phyloP scores from a whole-genome alignment of 1,140 invertebrate species.

The Oryctes rhinoceros region DNA sequence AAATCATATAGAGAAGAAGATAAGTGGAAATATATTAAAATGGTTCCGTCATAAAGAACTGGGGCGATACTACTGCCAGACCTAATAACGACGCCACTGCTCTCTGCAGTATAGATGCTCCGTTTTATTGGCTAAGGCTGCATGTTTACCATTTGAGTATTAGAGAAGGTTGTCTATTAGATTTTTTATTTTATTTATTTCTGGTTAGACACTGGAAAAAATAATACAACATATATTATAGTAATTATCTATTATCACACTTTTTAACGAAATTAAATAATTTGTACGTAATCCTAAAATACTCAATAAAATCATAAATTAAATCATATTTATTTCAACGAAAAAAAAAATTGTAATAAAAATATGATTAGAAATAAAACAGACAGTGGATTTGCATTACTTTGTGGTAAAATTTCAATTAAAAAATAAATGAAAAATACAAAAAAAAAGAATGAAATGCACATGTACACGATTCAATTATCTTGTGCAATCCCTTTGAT shows the following conservation, averaged over 20 bases:
- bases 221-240: background rate
- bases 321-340: constrained; percentile 6
- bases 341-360: constrained; percentile 12
- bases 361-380: constrained; percentile 23
- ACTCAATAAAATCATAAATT: constrained; percentile 33
- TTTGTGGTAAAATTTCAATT: constrained; percentile 22
- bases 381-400: background rate
- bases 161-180: background rate
- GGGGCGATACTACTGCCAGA: too few species aligned
- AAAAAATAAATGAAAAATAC: constrained; percentile 1
- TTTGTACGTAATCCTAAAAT: constrained; percentile 35
- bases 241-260: constrained; percentile 30
- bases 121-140: too few species aligned
- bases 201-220: background rate
- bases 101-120: too few species aligned
- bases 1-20: too few species aligned
- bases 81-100: too few species aligned
- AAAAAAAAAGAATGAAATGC: constrained; percentile 5
- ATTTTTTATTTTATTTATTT: background rate
- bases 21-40: too few species aligned
- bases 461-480: background rate
- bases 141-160: too few species aligned
- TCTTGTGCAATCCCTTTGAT: background rate
- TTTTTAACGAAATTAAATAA: constrained; percentile 31
- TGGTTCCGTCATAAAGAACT: too few species aligned